Conservation (phyloP, 2,888 invertebrate species). For the Homarus gammarus region DNA sequence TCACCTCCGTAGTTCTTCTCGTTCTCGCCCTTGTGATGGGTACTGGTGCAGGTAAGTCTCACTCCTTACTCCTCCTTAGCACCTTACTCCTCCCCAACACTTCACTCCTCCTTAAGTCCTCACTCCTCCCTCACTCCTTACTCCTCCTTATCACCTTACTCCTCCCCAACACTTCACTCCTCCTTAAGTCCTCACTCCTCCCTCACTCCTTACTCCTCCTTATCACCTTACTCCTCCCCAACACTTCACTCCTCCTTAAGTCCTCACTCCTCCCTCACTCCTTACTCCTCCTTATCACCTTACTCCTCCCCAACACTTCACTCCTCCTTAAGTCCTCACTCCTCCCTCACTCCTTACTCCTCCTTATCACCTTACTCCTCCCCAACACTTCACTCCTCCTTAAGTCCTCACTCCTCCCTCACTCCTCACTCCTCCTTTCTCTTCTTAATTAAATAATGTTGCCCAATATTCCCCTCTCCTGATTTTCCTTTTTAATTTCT, state of each 20-base stretch:
- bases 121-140: neutral
- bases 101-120: neutral
- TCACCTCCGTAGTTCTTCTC: too few relatives aligned
- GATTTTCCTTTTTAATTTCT: too few relatives aligned
- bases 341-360: neutral
- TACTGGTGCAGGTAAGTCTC: too few relatives aligned
- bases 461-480: too few relatives aligned
- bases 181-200: neutral
- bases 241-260: too few relatives aligned
- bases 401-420: slow-evolving; percentile 8
- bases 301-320: too few relatives aligned
- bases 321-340: slow-evolving; percentile 1
- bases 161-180: neutral
- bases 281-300: neutral
- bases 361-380: neutral
- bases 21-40: too few relatives aligned
- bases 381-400: neutral
- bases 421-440: neutral
- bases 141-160: neutral
- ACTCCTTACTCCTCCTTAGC: too few relatives aligned
- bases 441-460: neutral
- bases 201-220: neutral
- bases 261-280: slow-evolving; percentile 6
- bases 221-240: too few relatives aligned
- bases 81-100: too few relatives aligned